These are phyloP conservation scores for Parazoanthus atlanticus DNA, from an alignment of 92 coral and sea anemone genomes.

Conservation along the genomic window DNA sequence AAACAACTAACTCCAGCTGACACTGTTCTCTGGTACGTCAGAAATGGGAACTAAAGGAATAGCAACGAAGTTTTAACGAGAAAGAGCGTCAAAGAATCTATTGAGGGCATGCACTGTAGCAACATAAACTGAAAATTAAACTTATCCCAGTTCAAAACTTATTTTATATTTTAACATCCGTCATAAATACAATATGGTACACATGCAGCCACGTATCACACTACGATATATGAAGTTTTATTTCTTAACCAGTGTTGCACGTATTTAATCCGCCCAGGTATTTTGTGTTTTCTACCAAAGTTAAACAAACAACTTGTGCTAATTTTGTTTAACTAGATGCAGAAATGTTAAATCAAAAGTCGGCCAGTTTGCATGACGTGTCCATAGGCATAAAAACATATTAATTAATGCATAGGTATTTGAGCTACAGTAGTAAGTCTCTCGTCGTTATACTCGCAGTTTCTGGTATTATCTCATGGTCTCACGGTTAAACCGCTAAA, in stretches of 20 bases:
- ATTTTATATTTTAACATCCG: too few relatives aligned
- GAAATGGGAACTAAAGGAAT: not conserved
- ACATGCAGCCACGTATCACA: not conserved
- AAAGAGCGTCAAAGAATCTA: too few relatives aligned
- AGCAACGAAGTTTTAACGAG: not conserved
- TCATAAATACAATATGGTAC: too few relatives aligned
- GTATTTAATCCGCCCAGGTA: not conserved
- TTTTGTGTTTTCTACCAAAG: not conserved
- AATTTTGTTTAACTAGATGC: not conserved
- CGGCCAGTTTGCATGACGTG: slow-evolving; percentile 23
- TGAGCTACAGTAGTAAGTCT: too few relatives aligned
- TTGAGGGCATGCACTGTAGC: not conserved
- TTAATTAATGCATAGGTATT: not conserved
- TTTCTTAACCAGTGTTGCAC: not conserved
- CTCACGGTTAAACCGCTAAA: not conserved
- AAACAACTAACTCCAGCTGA: not conserved
- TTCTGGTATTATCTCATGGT: too few relatives aligned
- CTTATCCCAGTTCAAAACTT: not conserved
- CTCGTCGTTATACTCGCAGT: not conserved
- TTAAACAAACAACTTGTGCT: not conserved
- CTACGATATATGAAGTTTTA: too few relatives aligned
- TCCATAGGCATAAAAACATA: not conserved
- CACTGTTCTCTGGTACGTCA: not conserved
- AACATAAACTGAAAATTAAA: too few relatives aligned
- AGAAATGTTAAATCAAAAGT: not conserved